phyloP scores from a whole-genome alignment of 2,113 vertebrate genomes.

The Polyodon spathula region DNA sequence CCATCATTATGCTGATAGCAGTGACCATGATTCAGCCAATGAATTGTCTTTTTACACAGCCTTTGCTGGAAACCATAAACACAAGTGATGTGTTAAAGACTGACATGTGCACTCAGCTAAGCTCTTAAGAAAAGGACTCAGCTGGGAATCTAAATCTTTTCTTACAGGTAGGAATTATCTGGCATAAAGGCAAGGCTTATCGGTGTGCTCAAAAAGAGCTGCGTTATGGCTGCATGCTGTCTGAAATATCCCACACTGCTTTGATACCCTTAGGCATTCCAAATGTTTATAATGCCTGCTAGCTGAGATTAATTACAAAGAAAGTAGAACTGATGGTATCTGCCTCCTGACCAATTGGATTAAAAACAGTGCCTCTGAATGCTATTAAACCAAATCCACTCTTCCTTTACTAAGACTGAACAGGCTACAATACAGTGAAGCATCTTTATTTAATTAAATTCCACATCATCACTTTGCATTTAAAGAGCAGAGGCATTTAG shows the following conservation, averaged over 20 bases:
- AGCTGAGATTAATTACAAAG: slow-evolving; percentile 3
- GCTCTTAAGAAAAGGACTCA: not conserved
- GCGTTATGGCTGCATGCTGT: not conserved
- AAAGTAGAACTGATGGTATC: slow-evolving; percentile 1
- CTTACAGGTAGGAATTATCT: slow-evolving; percentile 3
- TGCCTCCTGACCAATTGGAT: not conserved
- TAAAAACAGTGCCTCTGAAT: slow-evolving; percentile 1
- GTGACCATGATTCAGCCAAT: too few relatives aligned
- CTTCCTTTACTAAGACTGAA: not conserved
- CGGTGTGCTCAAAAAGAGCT: not conserved
- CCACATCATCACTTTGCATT: too few relatives aligned
- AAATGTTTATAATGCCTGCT: slow-evolving; percentile 5
- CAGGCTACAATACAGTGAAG: not conserved
- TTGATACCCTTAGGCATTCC: slow-evolving; percentile 2
- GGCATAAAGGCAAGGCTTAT: not conserved
- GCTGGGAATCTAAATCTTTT: not conserved
- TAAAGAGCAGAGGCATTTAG: too few relatives aligned
- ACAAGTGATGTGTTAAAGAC: slow-evolving; percentile 1
- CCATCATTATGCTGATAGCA: too few relatives aligned
- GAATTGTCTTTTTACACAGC: too few relatives aligned
- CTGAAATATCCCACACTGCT: not conserved
- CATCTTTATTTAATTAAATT: too few relatives aligned
- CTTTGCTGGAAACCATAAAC: not conserved
- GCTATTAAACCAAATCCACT: not conserved
- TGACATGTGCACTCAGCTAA: not conserved